Percentiles rank a stretch among this genome's conserved stretches.
These are phyloP conservation scores for Drosophila algonquin DNA, from an alignment of 2,888 invertebrate genomes.

Conservation along the genomic window DNA sequence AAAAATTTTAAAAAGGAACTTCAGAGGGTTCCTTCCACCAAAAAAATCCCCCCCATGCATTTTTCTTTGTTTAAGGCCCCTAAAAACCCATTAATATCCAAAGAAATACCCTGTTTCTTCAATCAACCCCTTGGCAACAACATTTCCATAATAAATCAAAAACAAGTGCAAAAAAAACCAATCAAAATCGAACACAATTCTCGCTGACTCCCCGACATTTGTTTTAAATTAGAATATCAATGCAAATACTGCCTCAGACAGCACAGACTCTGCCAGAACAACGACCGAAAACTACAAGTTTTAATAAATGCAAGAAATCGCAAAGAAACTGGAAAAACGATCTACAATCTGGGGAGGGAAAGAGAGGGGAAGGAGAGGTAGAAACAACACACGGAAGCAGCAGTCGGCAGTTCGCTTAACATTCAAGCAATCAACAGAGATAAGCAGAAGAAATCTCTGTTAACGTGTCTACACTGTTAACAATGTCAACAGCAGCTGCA, in stretches of 20 bases:
- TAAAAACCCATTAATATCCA: too few relatives aligned
- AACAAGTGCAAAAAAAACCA: slow-evolving; percentile 26
- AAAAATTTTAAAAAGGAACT: background rate
- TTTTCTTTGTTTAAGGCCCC: too few relatives aligned
- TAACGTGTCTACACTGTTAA: slow-evolving; percentile 54
- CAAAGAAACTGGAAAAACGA: slow-evolving; percentile 13
- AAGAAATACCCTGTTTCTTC: slow-evolving; percentile 6
- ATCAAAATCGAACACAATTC: slow-evolving; percentile 35
- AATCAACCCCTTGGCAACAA: slow-evolving; percentile 21
- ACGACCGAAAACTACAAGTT: slow-evolving; percentile 46
- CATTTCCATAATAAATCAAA: slow-evolving; percentile 38
- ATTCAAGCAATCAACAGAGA: slow-evolving; percentile 67
- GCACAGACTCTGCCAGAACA: background rate
- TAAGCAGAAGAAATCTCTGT: slow-evolving; percentile 62
- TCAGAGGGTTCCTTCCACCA: background rate
- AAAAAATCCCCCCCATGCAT: too few relatives aligned
- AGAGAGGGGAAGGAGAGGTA: background rate
- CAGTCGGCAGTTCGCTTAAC: slow-evolving; percentile 52
- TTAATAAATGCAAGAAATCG: slow-evolving; percentile 60
- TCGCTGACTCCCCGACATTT: background rate
- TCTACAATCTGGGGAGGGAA: background rate
- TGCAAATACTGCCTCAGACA: slow-evolving; percentile 38
- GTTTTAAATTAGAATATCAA: slow-evolving; percentile 45
- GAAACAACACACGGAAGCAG: slow-evolving; percentile 38
- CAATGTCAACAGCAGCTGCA: slow-evolving; percentile 54